Percentiles rank a stretch among this genome's conserved stretches.
phyloP scores from a whole-genome alignment of 2,888 invertebrate species.

The Clepsis dumicolana region DNA sequence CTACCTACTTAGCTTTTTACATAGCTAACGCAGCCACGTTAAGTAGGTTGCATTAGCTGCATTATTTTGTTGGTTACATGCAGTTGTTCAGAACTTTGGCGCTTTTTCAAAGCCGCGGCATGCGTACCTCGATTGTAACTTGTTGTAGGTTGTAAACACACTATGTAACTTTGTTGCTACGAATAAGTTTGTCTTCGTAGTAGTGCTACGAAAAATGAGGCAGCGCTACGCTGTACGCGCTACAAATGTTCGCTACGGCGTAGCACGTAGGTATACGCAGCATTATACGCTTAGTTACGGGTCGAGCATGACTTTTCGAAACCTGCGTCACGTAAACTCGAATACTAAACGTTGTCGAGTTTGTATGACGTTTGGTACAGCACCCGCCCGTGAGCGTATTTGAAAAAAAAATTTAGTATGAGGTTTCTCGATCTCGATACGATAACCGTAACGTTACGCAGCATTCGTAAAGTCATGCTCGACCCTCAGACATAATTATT shows the following conservation, averaged over 20 bases:
- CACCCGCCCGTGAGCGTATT: too few relatives aligned
- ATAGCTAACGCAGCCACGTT: slow-evolving; percentile 14
- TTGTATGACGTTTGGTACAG: too few relatives aligned
- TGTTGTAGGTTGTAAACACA: not conserved
- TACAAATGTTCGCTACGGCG: slow-evolving; percentile 18
- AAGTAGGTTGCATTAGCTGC: slow-evolving; percentile 34
- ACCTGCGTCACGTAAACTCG: too few relatives aligned
- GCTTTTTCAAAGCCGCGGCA: not conserved
- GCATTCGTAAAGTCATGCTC: too few relatives aligned
- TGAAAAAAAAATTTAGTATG: too few relatives aligned
- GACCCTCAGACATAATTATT: too few relatives aligned
- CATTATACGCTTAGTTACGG: not conserved
- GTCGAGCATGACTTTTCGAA: too few relatives aligned
- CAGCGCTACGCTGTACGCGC: slow-evolving; percentile 10
- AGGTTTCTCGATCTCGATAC: too few relatives aligned
- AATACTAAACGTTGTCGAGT: too few relatives aligned
- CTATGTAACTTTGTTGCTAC: not conserved
- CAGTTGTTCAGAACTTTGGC: not conserved
- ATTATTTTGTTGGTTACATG: not conserved
- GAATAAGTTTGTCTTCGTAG: not conserved
- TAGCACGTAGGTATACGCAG: not conserved
- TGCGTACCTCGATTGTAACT: not conserved
- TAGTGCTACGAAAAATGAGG: slow-evolving; percentile 1
- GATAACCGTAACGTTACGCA: too few relatives aligned
- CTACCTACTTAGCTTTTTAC: slow-evolving; percentile 53